A percentile compares a stretch with the other conserved stretches of the same genome.
These are phyloP conservation scores for Tuberolachnus salignus DNA, from an alignment of 2,888 invertebrate species.

Conservation along the genomic window DNA sequence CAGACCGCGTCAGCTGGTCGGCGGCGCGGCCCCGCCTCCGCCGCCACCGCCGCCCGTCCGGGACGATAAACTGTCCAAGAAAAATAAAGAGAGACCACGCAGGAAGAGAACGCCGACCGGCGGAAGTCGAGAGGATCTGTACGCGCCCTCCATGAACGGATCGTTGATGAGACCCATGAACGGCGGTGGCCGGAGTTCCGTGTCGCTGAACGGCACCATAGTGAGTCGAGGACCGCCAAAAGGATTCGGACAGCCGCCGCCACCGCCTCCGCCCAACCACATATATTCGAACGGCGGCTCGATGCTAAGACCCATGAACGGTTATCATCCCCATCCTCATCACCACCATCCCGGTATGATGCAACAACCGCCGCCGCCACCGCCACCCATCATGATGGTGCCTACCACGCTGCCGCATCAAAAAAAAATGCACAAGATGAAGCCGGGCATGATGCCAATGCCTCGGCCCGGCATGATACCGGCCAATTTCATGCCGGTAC, in stretches of 20 bases:
- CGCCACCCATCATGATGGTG: slow-evolving; percentile 62
- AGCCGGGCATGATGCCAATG: slow-evolving; percentile 67
- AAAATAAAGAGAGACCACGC: slow-evolving; percentile 64
- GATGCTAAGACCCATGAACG: slow-evolving; percentile 60
- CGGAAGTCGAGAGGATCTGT: slow-evolving; percentile 68
- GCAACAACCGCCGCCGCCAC: slow-evolving; percentile 55
- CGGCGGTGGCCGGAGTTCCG: slow-evolving; percentile 59
- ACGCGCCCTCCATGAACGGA: slow-evolving; percentile 62
- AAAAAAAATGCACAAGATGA: slow-evolving; percentile 60
- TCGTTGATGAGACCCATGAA: slow-evolving; percentile 58
- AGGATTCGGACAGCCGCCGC: slow-evolving; percentile 49
- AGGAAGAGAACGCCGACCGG: slow-evolving; percentile 62
- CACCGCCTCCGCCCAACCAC: slow-evolving; percentile 58
- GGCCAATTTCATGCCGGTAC: slow-evolving; percentile 59
- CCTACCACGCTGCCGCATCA: slow-evolving; percentile 60
- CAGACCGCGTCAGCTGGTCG: slow-evolving; percentile 78
- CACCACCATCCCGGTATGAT: slow-evolving; percentile 37
- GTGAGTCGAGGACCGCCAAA: slow-evolving; percentile 58
- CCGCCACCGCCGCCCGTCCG: slow-evolving; percentile 67
- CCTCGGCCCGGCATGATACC: slow-evolving; percentile 61
- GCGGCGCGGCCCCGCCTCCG: slow-evolving; percentile 76
- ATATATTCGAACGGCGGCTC: slow-evolving; percentile 59
- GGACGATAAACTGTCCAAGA: slow-evolving; percentile 60
- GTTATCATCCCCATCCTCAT: slow-evolving; percentile 56
- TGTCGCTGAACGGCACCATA: slow-evolving; percentile 60